Evolutionary conservation across 2,797 vertebrate species (phyloP).

Genomic region (Urophycis tenuis): DNA sequence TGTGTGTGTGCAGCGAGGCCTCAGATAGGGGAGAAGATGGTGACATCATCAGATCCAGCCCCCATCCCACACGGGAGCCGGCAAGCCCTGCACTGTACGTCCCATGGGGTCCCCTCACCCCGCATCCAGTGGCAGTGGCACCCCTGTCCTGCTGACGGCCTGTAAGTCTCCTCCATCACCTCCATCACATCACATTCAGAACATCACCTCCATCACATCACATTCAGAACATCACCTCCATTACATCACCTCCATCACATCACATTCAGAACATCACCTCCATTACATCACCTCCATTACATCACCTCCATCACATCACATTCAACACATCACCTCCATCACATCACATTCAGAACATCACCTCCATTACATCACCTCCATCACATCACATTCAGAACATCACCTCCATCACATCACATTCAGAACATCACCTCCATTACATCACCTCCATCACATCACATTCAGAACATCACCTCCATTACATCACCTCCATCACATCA

Average conservation of each 20-base stretch:
- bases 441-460: background rate
- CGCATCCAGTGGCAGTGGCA: slow-evolving; percentile 86
- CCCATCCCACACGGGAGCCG: slow-evolving; percentile 75
- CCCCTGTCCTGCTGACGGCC: slow-evolving; percentile 80
- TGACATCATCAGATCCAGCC: slow-evolving; percentile 75
- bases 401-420: too few species aligned
- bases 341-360: too few species aligned
- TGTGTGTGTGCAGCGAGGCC: slow-evolving; percentile 76
- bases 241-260: too few species aligned
- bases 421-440: background rate
- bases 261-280: too few species aligned
- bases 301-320: too few species aligned
- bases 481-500: background rate
- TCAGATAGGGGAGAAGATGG: slow-evolving; percentile 87
- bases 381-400: too few species aligned
- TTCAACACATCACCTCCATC: too few species aligned
- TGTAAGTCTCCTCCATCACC: slow-evolving; percentile 67
- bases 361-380: too few species aligned
- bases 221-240: too few species aligned
- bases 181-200: background rate
- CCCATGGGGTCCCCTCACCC: slow-evolving; percentile 82
- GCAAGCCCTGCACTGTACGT: slow-evolving; percentile 82
- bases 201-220: too few species aligned
- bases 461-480: background rate
- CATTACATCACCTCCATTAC: too few species aligned